Base-by-base conservation (phyloP, 2,888 invertebrate genomes). In the Dilophus febrilis region DNA sequence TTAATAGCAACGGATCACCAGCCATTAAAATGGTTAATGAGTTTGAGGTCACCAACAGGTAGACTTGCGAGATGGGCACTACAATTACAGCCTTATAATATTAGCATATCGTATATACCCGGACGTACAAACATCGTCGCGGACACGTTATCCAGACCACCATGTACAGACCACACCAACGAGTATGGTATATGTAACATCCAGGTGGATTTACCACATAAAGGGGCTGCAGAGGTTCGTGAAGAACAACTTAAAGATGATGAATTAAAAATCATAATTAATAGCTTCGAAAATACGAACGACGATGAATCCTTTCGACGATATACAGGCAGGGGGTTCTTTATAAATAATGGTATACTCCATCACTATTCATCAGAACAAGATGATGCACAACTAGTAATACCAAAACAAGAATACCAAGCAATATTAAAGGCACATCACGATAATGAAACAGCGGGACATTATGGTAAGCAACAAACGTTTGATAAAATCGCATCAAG, bases 11-110 rank as follows among this genome's bases (percentile, higher is more conserved):
- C 61, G 0, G 66, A 67, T 42, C 66, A 66, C 40, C 56, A 61
- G 41, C 58, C 62, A 0, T 46, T 67, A 3, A 47, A 50, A 30
- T 63, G 59, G 56, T 43, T 66, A 3, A 47, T 56, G 41, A 46
- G 49, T 1, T n/a, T 58, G 4, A 54, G 56, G 37, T 50, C 58
- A 17, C 53, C 55, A 1, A 48, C 51, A 12, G 60, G 58, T 2
- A 45, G 64, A 28, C 44, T 67, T 2, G 58, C 57, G 0, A 41
- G 64, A 34, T 66, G 64, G 65, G 56, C 57, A 0, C 38, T 64
- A 3, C 40, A 42, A 4, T 42, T 66, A 2, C 56, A 61, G 43
- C 46, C 51, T 1, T 61, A 54, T 43, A 50, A 61, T 28, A 47
- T 62, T 10, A 47, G 48, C 0, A 52, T 63, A 2, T 44, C 49